Evolutionary conservation across 1,140 invertebrate genomes (phyloP), one percentile per base, ranked within the genome.

Genomic region (Neocloeon triangulifer): DNA sequence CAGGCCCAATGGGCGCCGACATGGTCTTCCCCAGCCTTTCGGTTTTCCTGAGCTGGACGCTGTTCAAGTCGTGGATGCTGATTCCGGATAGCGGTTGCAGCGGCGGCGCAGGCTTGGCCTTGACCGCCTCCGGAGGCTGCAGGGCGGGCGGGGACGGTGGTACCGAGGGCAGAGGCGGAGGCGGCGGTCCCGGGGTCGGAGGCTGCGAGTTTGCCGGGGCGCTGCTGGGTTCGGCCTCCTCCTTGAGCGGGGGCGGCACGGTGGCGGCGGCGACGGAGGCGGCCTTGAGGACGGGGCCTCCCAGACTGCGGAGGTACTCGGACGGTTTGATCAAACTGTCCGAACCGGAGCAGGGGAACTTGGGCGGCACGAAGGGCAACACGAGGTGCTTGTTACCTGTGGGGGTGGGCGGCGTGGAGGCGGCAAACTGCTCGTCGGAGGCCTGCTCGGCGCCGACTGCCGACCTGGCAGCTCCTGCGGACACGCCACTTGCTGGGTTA

Each of bases 301-400:
- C 64, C 48, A 85, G 77, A 46, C 75, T 80, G 43, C 71, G 70
- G 35, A 89, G 58, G 53, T 89, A 89, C 51, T 89, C 82, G 20
- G 79, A 84, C 23, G 84, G 84, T 48, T 88, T 88, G 45, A 91
- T 84, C 25, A 88, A 63, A 23, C 71, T 65, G 48, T 82, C 73
- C 30, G 75, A 67, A 43, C 70, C 62, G 37, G 62, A 57, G 16
- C 60, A 62, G 19, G 69, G 69, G 55, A 88, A 86, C 50, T 77
- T 76, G 16, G 82, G 81, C 26, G 80, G 80, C 48, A 88, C 74
- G 59, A 88, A 86, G 37, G 80, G 76, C 35, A 81, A 53, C 40
- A 69, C 76, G 51, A 77, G 64, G 51, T 81, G 78, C 52, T 76
- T 79, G 58, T 74, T 76, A 42, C 78, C 67, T 51, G 75, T n/a